phyloP scores from a whole-genome alignment of 2,113 vertebrate genomes.

The Python bivittatus region DNA sequence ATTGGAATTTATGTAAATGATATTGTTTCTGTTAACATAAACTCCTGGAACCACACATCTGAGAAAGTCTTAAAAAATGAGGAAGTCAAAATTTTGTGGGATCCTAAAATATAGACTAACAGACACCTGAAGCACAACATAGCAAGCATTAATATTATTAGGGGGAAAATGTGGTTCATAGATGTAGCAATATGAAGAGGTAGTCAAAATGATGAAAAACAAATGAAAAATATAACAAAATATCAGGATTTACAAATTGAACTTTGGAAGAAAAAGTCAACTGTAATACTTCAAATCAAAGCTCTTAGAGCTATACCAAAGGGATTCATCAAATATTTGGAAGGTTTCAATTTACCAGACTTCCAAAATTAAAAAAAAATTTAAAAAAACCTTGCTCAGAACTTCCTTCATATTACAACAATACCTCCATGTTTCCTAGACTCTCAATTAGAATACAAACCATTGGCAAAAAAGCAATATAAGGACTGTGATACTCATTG shows the following conservation, averaged over 20 bases:
- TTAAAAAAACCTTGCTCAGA: no score
- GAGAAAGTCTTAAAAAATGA: not conserved
- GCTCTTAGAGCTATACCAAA: not conserved
- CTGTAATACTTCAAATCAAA: not conserved
- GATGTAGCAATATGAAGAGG: not conserved
- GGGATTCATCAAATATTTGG: not conserved
- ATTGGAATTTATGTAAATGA: not conserved
- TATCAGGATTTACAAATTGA: not conserved
- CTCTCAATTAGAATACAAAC: not conserved
- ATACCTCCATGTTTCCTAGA: not conserved
- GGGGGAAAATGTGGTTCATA: not conserved
- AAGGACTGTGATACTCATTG: not conserved
- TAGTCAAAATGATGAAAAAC: not conserved
- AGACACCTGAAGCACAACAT: not conserved
- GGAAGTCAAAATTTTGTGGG: not conserved
- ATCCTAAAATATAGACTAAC: not conserved
- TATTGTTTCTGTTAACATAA: not conserved
- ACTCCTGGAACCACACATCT: not conserved
- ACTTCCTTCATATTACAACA: not conserved
- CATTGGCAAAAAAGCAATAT: not conserved
- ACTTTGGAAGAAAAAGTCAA: not conserved
- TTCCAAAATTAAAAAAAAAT: no score
- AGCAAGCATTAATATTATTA: not conserved
- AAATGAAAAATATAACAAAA: not conserved
- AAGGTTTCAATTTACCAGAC: not conserved